A percentile compares a stretch with the other conserved stretches of the same genome.
Conservation (phyloP, 2,113 vertebrate species). For the Hemichromis elongatus region DNA sequence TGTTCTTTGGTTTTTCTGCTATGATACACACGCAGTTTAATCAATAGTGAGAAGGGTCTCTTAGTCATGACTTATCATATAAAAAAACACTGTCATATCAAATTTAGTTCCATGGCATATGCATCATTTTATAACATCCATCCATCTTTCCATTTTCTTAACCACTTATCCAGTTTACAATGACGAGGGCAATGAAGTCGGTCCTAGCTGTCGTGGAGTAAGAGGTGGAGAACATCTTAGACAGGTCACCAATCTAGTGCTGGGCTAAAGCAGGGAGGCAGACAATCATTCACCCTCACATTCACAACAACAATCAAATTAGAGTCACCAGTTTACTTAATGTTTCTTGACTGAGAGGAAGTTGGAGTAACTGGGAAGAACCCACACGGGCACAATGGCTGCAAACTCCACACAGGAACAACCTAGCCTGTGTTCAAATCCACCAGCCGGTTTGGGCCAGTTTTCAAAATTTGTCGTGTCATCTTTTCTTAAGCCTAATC, state of each 20-base stretch:
- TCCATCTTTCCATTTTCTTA: neutral
- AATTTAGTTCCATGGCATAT: neutral
- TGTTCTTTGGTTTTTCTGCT: neutral
- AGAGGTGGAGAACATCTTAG: neutral
- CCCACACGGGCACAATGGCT: fast-evolving
- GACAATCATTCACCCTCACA: neutral
- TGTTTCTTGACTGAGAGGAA: neutral
- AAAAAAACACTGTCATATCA: neutral
- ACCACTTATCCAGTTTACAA: neutral
- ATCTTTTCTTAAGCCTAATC: neutral
- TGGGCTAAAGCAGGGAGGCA: neutral
- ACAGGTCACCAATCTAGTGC: neutral
- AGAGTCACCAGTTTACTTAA: neutral
- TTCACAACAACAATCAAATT: neutral
- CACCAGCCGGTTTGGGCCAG: too few relatives aligned
- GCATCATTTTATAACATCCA: neutral
- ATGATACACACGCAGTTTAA: neutral
- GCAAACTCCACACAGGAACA: neutral
- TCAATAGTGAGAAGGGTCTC: neutral
- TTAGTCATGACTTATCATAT: neutral
- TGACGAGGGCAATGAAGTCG: neutral
- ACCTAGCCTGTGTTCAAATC: neutral
- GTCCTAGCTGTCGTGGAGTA: neutral
- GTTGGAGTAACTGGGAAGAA: neutral
- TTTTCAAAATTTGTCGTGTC: neutral